Percentiles rank a stretch among this genome's conserved stretches.
phyloP scores from a whole-genome alignment of 2,888 invertebrate genomes.

The Thymelicus acteon region DNA sequence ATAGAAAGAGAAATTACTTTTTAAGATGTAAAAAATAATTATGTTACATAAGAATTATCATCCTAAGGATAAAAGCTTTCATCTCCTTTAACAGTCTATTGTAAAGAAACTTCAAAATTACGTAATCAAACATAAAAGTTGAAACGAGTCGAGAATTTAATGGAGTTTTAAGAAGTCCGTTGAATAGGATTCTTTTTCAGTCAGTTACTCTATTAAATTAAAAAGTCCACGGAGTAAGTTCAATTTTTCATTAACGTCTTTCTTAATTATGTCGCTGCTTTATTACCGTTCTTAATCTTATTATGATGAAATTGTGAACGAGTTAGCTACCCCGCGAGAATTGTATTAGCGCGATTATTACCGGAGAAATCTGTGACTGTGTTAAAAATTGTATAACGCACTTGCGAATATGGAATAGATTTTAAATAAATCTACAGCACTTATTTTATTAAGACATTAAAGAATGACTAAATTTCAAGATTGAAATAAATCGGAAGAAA shows the following conservation, averaged over 20 bases:
- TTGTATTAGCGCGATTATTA: too few species aligned
- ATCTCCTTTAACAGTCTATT: background rate
- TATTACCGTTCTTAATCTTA: slow-evolving; percentile 26
- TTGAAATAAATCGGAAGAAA: too few species aligned
- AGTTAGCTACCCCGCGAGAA: background rate
- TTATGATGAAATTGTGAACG: slow-evolving; percentile 5
- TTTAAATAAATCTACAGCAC: too few species aligned
- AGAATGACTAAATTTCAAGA: too few species aligned
- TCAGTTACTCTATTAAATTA: slow-evolving; percentile 7
- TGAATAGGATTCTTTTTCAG: slow-evolving; percentile 16
- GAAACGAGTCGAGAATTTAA: slow-evolving; percentile 9
- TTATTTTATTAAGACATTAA: too few species aligned
- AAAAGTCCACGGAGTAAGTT: background rate
- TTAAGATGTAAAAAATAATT: too few species aligned
- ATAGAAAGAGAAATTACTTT: too few species aligned
- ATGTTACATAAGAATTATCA: background rate
- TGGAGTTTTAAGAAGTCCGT: slow-evolving; percentile 15
- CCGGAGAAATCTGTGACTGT: too few species aligned
- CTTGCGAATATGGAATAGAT: too few species aligned
- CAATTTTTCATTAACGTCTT: slow-evolving; percentile 14
- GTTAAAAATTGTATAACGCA: too few species aligned
- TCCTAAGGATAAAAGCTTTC: background rate
- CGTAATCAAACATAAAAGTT: slow-evolving; percentile 16
- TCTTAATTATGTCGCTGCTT: slow-evolving; percentile 22
- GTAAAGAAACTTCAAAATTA: slow-evolving; percentile 1